Conservation (phyloP, 2,797 vertebrate species). For the Pseudochirops corinnae region DNA sequence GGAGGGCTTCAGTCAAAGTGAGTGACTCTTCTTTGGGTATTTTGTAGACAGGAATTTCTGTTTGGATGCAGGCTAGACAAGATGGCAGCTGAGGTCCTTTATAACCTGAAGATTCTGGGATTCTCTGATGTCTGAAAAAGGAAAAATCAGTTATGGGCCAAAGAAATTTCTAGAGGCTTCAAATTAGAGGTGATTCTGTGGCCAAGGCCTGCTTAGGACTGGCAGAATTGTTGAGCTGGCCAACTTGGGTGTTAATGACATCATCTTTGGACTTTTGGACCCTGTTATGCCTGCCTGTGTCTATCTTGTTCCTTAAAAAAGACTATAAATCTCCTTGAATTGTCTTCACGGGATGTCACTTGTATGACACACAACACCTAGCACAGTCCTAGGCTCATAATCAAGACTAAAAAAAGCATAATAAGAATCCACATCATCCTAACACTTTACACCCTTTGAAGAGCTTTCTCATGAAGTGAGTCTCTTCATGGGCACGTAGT, state of each 20-base stretch:
- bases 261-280: not conserved
- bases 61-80: not conserved
- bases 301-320: not conserved
- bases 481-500: not conserved
- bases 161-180: not conserved
- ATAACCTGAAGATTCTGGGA: not conserved
- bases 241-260: not conserved
- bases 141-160: not conserved
- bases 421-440: not conserved
- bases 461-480: not conserved
- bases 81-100: not conserved
- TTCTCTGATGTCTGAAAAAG: not conserved
- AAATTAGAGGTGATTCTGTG: no score
- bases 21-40: not conserved
- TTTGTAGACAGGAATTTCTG: not conserved
- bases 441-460: not conserved
- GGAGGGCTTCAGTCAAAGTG: not conserved
- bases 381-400: not conserved
- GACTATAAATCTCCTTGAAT: not conserved
- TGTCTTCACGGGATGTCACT: no score
- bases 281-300: not conserved
- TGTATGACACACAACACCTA: not conserved
- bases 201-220: not conserved
- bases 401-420: not conserved
- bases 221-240: not conserved